A percentile compares a stretch with the other conserved stretches of the same genome.
Evolutionary conservation across 2,797 vertebrate species (phyloP).

Genomic region (Hafferia zeledoni): DNA sequence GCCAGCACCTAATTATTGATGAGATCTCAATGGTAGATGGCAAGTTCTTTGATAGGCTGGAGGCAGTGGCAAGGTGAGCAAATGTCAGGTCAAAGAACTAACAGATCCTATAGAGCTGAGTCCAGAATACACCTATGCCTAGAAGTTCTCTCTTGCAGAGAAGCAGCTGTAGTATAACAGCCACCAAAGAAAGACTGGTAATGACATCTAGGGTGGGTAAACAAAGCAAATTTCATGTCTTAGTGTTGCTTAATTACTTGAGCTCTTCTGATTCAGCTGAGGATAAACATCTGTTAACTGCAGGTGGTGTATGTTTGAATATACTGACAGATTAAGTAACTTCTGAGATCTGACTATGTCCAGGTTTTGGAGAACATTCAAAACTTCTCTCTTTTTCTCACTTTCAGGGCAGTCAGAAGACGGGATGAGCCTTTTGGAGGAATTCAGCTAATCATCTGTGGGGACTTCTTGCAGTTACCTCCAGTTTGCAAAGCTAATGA

Average conservation of each 20-base stretch:
- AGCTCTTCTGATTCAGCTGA: neutral
- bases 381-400: neutral
- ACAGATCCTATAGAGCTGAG: neutral
- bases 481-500: conserved; percentile 88
- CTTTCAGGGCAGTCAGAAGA: conserved; percentile 84
- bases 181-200: neutral
- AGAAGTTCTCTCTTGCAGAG: neutral
- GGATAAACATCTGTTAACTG: neutral
- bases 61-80: conserved; percentile 89
- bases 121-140: neutral
- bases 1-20: conserved; percentile 91
- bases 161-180: neutral
- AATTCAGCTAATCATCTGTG: conserved; percentile 95
- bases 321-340: neutral
- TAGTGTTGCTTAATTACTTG: neutral
- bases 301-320: neutral
- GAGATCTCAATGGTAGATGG: conserved; percentile 99
- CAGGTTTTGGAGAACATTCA: neutral
- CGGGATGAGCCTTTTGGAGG: conserved; percentile 92
- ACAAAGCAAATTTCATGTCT: neutral
- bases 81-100: neutral
- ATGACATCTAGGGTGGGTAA: neutral
- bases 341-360: neutral
- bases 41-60: conserved; percentile 93
- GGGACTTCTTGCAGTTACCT: conserved; percentile 95